These are phyloP conservation scores for Epinephelus lanceolatus DNA, from an alignment of 2,113 vertebrate species.

Conservation along the genomic window DNA sequence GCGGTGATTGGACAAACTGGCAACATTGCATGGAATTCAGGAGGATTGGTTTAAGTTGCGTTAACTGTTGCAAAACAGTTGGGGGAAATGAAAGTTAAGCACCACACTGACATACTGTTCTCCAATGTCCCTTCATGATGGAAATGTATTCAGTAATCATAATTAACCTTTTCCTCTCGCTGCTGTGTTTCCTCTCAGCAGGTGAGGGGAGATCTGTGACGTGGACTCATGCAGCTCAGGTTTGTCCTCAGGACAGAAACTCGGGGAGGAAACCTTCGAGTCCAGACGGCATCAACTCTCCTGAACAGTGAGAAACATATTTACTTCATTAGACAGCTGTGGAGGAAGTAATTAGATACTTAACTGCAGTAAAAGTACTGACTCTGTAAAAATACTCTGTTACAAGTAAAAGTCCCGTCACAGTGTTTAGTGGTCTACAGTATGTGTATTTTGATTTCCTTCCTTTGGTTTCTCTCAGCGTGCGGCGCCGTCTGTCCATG, in stretches of 20 bases:
- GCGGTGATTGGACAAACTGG: no score
- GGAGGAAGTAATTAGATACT: no score
- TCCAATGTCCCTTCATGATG: no score
- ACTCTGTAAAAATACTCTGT: no score
- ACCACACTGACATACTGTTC: no score
- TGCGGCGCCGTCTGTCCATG: conserved; percentile 62
- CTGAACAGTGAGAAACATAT: conserved; percentile 55
- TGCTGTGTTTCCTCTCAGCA: neutral
- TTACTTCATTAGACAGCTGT: neutral
- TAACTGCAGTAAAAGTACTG: neutral
- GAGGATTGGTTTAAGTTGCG: no score
- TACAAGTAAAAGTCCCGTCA: no score
- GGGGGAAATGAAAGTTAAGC: no score
- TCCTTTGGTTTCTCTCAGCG: conserved; percentile 28
- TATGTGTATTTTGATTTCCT: neutral
- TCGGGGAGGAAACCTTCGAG: neutral
- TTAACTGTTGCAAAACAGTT: no score
- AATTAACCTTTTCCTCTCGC: neutral
- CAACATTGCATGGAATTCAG: no score
- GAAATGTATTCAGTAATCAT: no score
- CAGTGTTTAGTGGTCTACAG: no score
- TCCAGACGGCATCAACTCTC: conserved; percentile 60
- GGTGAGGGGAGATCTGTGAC: neutral
- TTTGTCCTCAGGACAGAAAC: conserved; percentile 12
- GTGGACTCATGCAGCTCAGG: conserved; percentile 36